Evolutionary conservation across 2,888 invertebrate genomes (phyloP).

Genomic region (Volucella inflata): DNA sequence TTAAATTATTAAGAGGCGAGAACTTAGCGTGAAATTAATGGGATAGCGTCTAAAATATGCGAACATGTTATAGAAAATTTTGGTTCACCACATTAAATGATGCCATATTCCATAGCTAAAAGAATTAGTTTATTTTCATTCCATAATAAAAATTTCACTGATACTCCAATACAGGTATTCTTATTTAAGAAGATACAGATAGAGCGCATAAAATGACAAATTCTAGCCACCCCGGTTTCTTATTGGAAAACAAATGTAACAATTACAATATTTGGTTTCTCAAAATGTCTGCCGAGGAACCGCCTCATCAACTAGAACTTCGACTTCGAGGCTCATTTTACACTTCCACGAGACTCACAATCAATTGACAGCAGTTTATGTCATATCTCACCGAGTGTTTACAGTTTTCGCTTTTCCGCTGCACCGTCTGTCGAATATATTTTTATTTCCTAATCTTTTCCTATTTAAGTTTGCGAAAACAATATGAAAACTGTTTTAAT

Average conservation of each 20-base stretch:
- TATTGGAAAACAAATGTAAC: not conserved
- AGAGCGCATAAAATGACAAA: no score
- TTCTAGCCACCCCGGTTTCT: no score
- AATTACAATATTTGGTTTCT: not conserved
- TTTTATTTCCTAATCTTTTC: conserved; percentile 8
- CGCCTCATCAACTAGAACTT: not conserved
- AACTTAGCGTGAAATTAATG: no score
- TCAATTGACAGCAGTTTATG: conserved; percentile 30
- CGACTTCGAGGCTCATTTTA: not conserved
- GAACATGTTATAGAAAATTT: no score
- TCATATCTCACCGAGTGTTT: conserved; percentile 44
- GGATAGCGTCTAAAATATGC: no score
- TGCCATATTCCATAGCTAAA: no score
- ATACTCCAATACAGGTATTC: no score
- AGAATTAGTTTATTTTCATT: no score
- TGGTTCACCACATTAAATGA: no score
- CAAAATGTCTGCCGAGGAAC: not conserved
- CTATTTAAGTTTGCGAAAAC: conserved; percentile 3
- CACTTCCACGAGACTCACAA: conserved; percentile 13
- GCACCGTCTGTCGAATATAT: not conserved
- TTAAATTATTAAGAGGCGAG: no score
- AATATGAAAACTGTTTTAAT: conserved; percentile 94
- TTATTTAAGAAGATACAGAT: no score
- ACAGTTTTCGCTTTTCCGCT: conserved; percentile 49
- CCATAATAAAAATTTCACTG: no score